Base-by-base conservation (phyloP, 2,797 vertebrate genomes). In the Florisuga fusca region DNA sequence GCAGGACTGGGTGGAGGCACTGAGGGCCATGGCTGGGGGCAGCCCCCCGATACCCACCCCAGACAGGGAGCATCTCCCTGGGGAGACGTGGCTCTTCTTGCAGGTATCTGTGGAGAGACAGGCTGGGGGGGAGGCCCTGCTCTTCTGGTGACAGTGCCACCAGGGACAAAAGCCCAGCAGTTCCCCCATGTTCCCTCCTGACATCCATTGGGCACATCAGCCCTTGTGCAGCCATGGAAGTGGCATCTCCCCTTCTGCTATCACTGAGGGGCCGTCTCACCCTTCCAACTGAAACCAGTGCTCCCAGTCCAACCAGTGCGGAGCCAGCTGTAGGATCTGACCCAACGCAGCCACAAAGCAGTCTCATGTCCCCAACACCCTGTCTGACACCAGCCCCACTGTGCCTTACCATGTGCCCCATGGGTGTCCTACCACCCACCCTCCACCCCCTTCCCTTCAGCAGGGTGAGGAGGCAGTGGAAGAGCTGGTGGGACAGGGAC, bases 1-100 rank as follows among this genome's bases (percentile, higher is more conserved):
- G 94, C 98, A 98, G 8, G 98, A 99, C 93, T 99, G 99, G 99
- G 97, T 98, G 93, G 97, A 97, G 64, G 98, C 97, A 15, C 96
- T 99, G 77, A 97, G 76, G 68, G 79, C 87, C 67, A 94, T 98
- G 86, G 96, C 90, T 2, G 96, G 96, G 46, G 84, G 85, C 61
- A 57, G 91, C 57, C 10, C 54, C 25, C 23, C 8, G 1, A 17
- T n/a, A 15, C 82, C 79, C 33, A 14, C 54, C 33, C 1, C 0
- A 2, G 89, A 79, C 0, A 8, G 7, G 19, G 72, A 62, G 45
- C 89, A 89, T 45, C 87, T 94, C 15, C 78, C 26, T 0, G 43
- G 94, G 55, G 98, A 99, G 92, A 95, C 77, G 0, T 95, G 95
- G 36, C 86, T 99, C 63, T 99, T 99, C 89, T 90, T 96, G 59